phyloP scores from a whole-genome alignment of 2,797 vertebrate species.

The Paratrypauchen microcephalus region DNA sequence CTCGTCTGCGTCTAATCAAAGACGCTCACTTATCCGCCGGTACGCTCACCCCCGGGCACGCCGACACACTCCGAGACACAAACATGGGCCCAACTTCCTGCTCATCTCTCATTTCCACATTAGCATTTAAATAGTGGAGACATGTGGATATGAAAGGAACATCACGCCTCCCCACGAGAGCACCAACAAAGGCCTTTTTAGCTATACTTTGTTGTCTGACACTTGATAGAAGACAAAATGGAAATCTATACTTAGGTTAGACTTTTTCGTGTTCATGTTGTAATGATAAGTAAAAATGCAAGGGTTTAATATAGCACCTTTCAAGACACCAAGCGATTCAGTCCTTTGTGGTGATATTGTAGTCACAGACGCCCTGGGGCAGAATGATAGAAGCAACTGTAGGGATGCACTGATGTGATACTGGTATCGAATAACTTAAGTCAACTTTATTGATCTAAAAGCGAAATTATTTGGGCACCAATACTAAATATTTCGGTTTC shows the following conservation, averaged over 20 bases:
- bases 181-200: not conserved
- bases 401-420: no score
- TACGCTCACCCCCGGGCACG: not conserved
- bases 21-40: not conserved
- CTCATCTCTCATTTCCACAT: not conserved
- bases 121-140: conserved; percentile 7
- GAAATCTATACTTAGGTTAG: not conserved
- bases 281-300: not conserved
- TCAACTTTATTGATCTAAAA: no score
- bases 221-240: not conserved
- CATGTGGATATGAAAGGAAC: conserved; percentile 4
- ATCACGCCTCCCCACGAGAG: no score
- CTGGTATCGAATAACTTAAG: no score
- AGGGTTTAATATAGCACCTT: not conserved
- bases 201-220: not conserved
- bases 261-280: not conserved
- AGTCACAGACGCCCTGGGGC: no score
- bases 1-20: conserved; percentile 1
- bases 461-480: no score
- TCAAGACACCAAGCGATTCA: not conserved
- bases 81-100: not conserved
- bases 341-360: no score
- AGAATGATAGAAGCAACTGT: no score
- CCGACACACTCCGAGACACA: not conserved
- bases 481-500: no score